Base-by-base conservation (phyloP, 2,888 invertebrate genomes). In the Megaustenia siamemsis region DNA sequence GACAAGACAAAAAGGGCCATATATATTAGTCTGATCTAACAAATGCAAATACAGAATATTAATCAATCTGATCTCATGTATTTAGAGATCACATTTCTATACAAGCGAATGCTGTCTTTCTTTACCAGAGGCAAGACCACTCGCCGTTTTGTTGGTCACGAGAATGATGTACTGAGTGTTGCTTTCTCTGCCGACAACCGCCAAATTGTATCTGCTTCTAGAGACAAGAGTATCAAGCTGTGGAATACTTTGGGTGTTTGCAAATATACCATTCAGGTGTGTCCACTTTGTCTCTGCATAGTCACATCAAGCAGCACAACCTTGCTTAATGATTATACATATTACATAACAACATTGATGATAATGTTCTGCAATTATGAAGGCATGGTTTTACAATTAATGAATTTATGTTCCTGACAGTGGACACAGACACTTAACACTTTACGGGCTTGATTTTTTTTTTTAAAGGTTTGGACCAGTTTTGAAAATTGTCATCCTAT, bases 231-330 rank as follows among this genome's bases (percentile, higher is more conserved):
- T 88, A 99, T 99, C 95, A 99, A 99, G 95, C 95, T 99, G 94
- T 99, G 99, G 99, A 99, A 99, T 95, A 99, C 99, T 43, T 96
- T 99, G 90, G 99, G 99, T 49, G 99, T 99, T 94, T 99, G 99
- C 96, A 99, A 99, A 95, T 99, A 98, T 95, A 99, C 99, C 90
- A 99, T 99, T 94, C 97, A 95, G 92, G 95, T 73, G 4, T 40
- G 69, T 69, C 21, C 21, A 69, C 24, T 5, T n/a, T 24, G 40
- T 28, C 32, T 63, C 32, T 63, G 40, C 38, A 32, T 0, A 32
- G 28, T 63, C 15, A 8, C 12, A 63, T 32, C 8, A 28, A 32
- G 10, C 15, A 12, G 28, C 3, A 32, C 2, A 32, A 32, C 32
- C n/a, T n/a, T 63, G 63, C 63, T 32, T 32, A 32, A 32, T 63